Evolutionary conservation across 2,888 invertebrate genomes (phyloP), one percentile per base, ranked within the genome.

Genomic region (Conomelus anceps): DNA sequence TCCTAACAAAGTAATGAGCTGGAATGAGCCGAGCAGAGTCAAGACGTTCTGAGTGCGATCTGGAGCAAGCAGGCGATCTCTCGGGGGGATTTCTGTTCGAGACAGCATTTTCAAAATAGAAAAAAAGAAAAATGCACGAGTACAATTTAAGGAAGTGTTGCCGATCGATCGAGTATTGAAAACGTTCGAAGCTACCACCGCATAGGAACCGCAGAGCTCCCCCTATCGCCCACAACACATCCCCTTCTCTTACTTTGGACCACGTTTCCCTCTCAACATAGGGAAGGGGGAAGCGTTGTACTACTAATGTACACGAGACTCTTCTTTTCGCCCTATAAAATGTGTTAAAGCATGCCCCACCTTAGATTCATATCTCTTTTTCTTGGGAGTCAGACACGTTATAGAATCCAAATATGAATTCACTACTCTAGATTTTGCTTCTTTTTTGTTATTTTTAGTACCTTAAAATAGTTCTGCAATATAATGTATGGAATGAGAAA

Each of bases 161-260:
- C n/a, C n/a, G 63, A 63, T 63, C 63, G 63, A 63, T 63, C 63
- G 63, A n/a, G 63, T 63, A 63, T 63, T 63, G 63, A 86, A 86
- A 86, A 86, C 23, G 86, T 86, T 86, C 24, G 24, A 20, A 26
- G 86, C 86, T 29, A 86, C 86, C 24, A 86, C 86, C 86, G 86
- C 86, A 86, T 86, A 23, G 86, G 86, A 86, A 22, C 86, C 88
- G 41, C 88, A 88, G 23, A 23, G 22, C 63, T 29, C 85, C 88
- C 63, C 89, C 85, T 88, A 26, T 29, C n/a, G 29, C 86, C 89
- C 88, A 89, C 85, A 84, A 88, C 88, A 85, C 89, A 22, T 89
- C 89, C 88, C 89, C 34, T 87, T 85, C 34, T 89, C 85, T 88
- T 41, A 85, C 90, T 86, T 86, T 84, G 26, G 85, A 63, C 63